A percentile compares a stretch with the other conserved stretches of the same genome.
Conservation (phyloP, 2,888 invertebrate genomes). For the Athalia rosae region DNA sequence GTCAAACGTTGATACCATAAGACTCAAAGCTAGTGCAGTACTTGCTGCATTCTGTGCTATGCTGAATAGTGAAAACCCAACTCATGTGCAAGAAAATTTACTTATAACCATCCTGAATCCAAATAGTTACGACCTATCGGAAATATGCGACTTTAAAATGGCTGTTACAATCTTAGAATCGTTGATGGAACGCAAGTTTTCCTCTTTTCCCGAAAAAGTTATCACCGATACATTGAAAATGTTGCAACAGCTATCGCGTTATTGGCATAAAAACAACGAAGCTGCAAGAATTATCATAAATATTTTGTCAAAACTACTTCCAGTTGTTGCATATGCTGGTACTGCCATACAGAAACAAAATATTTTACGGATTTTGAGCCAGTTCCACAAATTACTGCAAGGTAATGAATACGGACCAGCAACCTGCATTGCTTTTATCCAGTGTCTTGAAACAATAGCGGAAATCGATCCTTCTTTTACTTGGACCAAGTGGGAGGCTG, state of each 20-base stretch:
- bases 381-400: slow-evolving; percentile 48
- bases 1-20: slow-evolving; percentile 53
- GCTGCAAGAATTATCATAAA: slow-evolving; percentile 66
- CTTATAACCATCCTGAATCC: slow-evolving; percentile 61
- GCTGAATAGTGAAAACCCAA: slow-evolving; percentile 51
- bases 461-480: slow-evolving; percentile 62
- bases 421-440: slow-evolving; percentile 68
- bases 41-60: slow-evolving; percentile 62
- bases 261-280: slow-evolving; percentile 64
- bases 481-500: slow-evolving; percentile 58
- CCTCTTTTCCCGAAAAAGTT: slow-evolving; percentile 57
- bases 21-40: slow-evolving; percentile 59
- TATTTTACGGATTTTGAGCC: slow-evolving; percentile 8
- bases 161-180: slow-evolving; percentile 67
- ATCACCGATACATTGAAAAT: slow-evolving; percentile 63
- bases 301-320: slow-evolving; percentile 63
- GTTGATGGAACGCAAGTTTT: slow-evolving; percentile 59
- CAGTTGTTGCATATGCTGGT: neutral
- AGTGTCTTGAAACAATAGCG: slow-evolving; percentile 71
- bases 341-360: slow-evolving; percentile 36
- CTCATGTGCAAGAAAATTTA: slow-evolving; percentile 51
- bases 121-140: slow-evolving; percentile 57
- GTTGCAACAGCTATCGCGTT: slow-evolving; percentile 63
- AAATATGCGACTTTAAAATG: slow-evolving; percentile 60
- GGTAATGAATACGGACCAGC: slow-evolving; percentile 67